Percentiles rank a stretch among this genome's conserved stretches.
These are phyloP conservation scores for Burhinus oedicnemus DNA, from an alignment of 2,113 vertebrate genomes.

Conservation along the genomic window DNA sequence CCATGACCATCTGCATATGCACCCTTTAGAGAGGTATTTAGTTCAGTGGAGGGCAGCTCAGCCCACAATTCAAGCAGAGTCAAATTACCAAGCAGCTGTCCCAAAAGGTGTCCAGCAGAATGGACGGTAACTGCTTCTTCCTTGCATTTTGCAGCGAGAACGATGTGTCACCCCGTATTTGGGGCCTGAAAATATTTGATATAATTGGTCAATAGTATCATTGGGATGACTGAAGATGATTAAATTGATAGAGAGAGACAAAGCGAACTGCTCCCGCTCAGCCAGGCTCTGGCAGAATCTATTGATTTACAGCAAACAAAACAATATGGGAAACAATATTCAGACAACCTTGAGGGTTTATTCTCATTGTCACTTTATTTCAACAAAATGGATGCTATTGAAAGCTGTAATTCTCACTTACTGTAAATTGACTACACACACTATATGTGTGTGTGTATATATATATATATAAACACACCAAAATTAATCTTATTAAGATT, in stretches of 20 bases:
- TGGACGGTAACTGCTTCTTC: neutral
- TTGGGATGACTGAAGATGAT: neutral
- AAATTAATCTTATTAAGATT: neutral
- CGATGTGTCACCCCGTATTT: rapidly evolving
- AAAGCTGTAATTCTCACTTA: neutral
- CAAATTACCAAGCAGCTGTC: neutral
- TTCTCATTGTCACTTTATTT: neutral
- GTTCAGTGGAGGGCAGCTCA: neutral
- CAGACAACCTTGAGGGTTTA: neutral
- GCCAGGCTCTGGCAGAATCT: neutral
- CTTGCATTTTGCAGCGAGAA: neutral
- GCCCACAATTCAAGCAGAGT: neutral
- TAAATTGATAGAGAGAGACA: constrained; percentile 1
- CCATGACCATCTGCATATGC: rapidly evolving
- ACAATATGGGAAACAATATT: neutral
- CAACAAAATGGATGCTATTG: neutral
- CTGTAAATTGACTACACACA: neutral
- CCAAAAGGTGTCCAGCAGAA: neutral
- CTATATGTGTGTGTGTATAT: no score
- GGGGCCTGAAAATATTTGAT: neutral
- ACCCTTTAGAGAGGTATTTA: neutral
- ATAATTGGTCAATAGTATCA: neutral
- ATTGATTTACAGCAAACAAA: constrained; percentile 9
- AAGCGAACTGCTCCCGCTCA: neutral
- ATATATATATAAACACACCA: neutral